Percentiles rank a stretch among this genome's conserved stretches.
These are phyloP conservation scores for Zosterops borbonicus DNA, from an alignment of 2,113 vertebrate species.

Conservation along the genomic window DNA sequence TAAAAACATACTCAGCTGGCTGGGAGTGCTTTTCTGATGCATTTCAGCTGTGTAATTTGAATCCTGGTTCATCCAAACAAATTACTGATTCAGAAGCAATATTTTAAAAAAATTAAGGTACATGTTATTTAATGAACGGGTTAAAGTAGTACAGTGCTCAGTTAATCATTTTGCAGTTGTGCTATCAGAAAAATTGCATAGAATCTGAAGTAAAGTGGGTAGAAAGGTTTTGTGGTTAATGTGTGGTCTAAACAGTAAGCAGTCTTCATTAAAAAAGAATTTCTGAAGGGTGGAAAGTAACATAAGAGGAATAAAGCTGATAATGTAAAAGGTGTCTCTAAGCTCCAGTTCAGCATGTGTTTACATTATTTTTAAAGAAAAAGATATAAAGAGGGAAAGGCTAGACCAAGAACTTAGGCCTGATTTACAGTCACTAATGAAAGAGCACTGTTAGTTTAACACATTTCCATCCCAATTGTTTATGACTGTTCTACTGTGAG, in stretches of 20 bases:
- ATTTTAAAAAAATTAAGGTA: not conserved
- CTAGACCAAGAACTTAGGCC: not conserved
- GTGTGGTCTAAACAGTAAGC: not conserved
- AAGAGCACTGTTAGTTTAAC: not conserved
- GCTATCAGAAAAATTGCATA: not conserved
- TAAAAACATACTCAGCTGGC: not conserved
- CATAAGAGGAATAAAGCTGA: not conserved
- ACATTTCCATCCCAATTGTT: not conserved
- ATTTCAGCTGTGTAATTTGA: constrained; percentile 28
- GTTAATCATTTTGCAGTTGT: not conserved
- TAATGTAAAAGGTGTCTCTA: not conserved
- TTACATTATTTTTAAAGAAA: not conserved
- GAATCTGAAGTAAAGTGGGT: not conserved
- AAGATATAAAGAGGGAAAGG: not conserved
- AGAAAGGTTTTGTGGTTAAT: not conserved
- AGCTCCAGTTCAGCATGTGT: not conserved
- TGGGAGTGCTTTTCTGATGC: not conserved
- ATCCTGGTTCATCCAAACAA: not conserved
- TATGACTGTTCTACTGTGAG: not conserved
- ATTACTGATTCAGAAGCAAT: not conserved
- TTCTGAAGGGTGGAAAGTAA: not conserved
- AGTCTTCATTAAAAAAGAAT: not conserved
- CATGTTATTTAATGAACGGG: not conserved
- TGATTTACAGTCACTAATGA: not conserved
- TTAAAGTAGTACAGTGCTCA: not conserved